Conservation (phyloP, 37 sponge, comb jelly and placozoan genomes). For the Lycopodina hypogea region DNA sequence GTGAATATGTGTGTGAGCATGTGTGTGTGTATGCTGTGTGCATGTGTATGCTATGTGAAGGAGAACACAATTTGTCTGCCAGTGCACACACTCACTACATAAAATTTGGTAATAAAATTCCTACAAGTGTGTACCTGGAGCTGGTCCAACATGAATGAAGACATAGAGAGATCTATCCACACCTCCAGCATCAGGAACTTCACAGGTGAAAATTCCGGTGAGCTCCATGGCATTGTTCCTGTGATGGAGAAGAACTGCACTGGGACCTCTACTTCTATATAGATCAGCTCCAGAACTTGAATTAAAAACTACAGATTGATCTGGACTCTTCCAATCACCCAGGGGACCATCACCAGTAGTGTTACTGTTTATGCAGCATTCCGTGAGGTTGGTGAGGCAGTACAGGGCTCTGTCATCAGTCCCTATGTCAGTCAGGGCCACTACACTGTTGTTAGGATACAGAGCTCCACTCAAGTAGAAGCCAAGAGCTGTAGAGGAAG, state of each 20-base stretch:
- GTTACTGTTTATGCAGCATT: neutral
- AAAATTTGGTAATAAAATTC: neutral
- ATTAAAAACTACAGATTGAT: neutral
- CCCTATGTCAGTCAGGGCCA: slow-evolving; percentile 23
- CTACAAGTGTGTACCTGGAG: neutral
- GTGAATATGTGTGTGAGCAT: too few relatives aligned
- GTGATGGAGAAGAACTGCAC: neutral
- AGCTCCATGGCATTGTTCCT: neutral
- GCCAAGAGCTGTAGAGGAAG: neutral
- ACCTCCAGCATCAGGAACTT: slow-evolving; percentile 4
- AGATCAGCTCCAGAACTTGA: neutral
- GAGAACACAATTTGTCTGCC: too few relatives aligned
- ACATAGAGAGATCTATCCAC: neutral
- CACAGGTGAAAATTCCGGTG: slow-evolving; percentile 29
- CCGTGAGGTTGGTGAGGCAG: slow-evolving; percentile 3
- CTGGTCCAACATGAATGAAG: neutral
- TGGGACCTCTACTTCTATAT: neutral
- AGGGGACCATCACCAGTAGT: neutral
- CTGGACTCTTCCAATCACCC: neutral
- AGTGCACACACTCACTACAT: neutral
- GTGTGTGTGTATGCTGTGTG: too few relatives aligned
- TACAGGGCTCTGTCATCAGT: neutral
- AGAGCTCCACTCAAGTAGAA: neutral
- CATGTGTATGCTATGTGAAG: too few relatives aligned
- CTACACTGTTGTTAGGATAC: slow-evolving; percentile 21